A percentile compares a stretch with the other conserved stretches of the same genome.
phyloP scores from a whole-genome alignment of 2,888 invertebrate species.

The Pimpla rufipes region DNA sequence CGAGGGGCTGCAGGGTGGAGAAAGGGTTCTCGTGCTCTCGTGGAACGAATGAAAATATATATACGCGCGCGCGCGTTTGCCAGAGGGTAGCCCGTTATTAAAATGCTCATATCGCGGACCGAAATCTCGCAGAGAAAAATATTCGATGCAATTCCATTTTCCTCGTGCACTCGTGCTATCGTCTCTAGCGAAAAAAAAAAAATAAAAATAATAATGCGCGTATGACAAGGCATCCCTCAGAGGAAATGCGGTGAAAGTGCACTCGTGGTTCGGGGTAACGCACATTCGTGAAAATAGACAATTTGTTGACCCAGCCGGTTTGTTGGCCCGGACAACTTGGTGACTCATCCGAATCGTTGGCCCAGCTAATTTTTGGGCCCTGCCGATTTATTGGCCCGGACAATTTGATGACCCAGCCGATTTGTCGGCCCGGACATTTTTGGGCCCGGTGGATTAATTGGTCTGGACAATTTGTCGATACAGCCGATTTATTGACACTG shows the following conservation, averaged over 20 bases:
- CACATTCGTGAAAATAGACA: neutral
- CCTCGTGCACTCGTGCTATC: conserved; percentile 24
- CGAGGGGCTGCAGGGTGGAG: conserved; percentile 61
- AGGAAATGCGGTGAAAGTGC: conserved; percentile 32
- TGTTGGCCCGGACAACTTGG: no score
- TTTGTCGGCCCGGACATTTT: no score
- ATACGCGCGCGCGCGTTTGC: neutral
- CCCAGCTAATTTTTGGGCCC: no score
- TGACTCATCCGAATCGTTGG: no score
- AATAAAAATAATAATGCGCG: neutral
- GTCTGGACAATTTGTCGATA: no score
- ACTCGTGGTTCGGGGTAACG: neutral
- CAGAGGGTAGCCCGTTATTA: conserved; percentile 73
- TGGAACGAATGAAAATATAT: conserved; percentile 3
- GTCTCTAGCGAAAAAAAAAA: conserved; percentile 3
- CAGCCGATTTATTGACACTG: no score
- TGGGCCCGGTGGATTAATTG: no score
- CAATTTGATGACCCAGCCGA: no score
- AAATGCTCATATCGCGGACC: conserved; percentile 73
- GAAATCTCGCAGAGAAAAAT: conserved; percentile 58
- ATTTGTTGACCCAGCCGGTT: neutral
- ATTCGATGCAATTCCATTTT: conserved; percentile 50
- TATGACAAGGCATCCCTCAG: conserved; percentile 18
- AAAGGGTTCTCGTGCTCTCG: conserved; percentile 8
- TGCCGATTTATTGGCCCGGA: no score